Percentiles rank a stretch among this genome's conserved stretches.
phyloP scores from a whole-genome alignment of 2,888 invertebrate genomes.

The Priocnemis perturbator region DNA sequence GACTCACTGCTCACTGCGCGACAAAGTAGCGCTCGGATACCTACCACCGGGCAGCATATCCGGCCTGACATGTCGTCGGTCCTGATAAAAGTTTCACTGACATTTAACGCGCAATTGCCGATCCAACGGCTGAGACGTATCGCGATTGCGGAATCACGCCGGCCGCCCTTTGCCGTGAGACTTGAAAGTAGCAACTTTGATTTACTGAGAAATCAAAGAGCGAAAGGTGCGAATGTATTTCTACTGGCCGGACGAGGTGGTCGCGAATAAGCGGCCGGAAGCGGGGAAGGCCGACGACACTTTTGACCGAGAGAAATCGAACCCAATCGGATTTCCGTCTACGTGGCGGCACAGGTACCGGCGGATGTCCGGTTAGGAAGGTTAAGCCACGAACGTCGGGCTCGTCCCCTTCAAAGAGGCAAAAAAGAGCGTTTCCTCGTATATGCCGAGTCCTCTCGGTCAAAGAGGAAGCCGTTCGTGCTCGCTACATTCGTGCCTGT shows the following conservation, averaged over 20 bases:
- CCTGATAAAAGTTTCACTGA: no score
- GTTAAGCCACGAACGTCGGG: constrained; percentile 26
- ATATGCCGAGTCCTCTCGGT: no score
- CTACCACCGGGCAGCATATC: not conserved
- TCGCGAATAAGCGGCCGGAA: not conserved
- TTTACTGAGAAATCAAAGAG: no score
- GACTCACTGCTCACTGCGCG: not conserved
- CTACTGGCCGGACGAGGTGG: no score
- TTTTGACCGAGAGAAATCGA: constrained; percentile 45
- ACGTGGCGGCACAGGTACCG: constrained; percentile 36
- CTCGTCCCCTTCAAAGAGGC: constrained; percentile 5
- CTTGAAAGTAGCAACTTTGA: no score
- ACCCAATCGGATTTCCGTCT: constrained; percentile 59
- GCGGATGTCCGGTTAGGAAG: constrained; percentile 49
- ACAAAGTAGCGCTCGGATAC: not conserved
- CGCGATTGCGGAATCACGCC: no score
- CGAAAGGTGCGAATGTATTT: no score
- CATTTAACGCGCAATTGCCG: no score
- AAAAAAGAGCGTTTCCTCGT: not conserved
- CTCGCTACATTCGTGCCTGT: no score
- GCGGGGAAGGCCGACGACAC: constrained; percentile 11
- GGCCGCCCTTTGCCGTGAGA: no score
- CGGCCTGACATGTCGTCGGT: not conserved
- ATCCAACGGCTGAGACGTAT: no score
- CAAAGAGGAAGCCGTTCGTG: no score